Percentiles rank a stretch among this genome's conserved stretches.
Evolutionary conservation across 2,113 vertebrate species (phyloP).

Genomic region (Vidua chalybeata): DNA sequence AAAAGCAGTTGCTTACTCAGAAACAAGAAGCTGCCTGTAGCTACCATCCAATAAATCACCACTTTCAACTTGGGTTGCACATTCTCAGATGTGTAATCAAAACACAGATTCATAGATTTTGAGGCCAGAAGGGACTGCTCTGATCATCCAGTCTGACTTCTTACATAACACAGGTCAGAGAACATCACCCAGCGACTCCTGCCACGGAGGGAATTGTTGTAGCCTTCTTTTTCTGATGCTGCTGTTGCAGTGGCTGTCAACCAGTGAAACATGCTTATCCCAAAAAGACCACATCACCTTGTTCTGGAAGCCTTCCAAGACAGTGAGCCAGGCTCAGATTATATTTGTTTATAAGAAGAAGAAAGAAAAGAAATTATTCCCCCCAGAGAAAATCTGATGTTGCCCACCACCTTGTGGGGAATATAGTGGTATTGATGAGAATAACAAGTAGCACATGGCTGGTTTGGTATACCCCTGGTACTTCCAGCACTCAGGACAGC

Average conservation of each 20-base stretch:
- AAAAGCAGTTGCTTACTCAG: constrained; percentile 24
- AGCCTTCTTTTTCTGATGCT: background rate
- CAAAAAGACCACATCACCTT: constrained; percentile 1
- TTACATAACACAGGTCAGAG: constrained; percentile 40
- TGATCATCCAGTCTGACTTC: constrained; percentile 33
- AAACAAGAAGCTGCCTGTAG: constrained; percentile 45
- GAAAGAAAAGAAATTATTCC: background rate
- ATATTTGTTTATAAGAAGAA: background rate
- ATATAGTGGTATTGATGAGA: background rate
- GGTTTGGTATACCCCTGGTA: background rate
- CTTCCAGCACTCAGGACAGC: background rate
- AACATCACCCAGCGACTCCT: constrained; percentile 24
- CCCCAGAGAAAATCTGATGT: background rate
- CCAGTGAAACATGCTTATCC: background rate
- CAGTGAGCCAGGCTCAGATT: background rate
- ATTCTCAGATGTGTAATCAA: constrained; percentile 46
- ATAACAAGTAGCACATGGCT: background rate
- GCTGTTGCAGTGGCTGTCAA: background rate
- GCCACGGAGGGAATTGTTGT: background rate
- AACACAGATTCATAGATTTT: constrained; percentile 54
- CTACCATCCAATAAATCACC: constrained; percentile 54
- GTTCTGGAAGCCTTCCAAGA: background rate
- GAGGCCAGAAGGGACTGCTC: constrained; percentile 26
- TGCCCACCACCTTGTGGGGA: background rate
- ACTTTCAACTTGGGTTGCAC: constrained; percentile 25